phyloP scores from a whole-genome alignment of 2,888 invertebrate genomes.

The Agriopis leucophaearia region DNA sequence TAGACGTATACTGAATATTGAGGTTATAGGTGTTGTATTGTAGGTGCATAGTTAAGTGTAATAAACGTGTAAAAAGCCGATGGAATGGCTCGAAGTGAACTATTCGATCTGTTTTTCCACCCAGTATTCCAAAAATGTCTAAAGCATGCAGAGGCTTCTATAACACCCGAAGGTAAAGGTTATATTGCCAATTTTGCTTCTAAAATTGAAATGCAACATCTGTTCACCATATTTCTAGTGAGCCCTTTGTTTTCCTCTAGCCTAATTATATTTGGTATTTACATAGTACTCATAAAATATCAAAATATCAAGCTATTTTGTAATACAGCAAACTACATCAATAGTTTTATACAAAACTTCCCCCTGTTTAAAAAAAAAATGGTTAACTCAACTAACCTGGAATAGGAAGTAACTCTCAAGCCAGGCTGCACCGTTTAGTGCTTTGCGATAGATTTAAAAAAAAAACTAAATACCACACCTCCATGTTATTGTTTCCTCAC shows the following conservation, averaged over 20 bases:
- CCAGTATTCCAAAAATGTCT: conserved; percentile 85
- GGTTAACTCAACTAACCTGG: too few relatives aligned
- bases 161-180: conserved; percentile 73
- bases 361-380: too few relatives aligned
- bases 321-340: neutral
- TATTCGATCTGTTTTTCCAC: conserved; percentile 85
- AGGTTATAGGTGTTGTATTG: conserved; percentile 75
- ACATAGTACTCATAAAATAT: neutral
- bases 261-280: neutral
- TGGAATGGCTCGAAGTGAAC: conserved; percentile 82
- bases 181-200: neutral
- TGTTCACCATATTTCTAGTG: neutral
- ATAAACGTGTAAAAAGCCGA: conserved; percentile 60
- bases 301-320: neutral
- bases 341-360: too few relatives aligned
- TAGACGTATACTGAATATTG: conserved; percentile 63
- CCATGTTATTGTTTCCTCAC: too few relatives aligned
- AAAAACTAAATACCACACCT: too few relatives aligned
- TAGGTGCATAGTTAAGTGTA: conserved; percentile 67
- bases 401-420: too few relatives aligned
- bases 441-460: too few relatives aligned
- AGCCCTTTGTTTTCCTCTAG: neutral
- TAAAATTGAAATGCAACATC: neutral
- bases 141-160: conserved; percentile 78
- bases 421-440: too few relatives aligned